Evolutionary conservation across 2,888 invertebrate species (phyloP).

Genomic region (Trichopria drosophilae): DNA sequence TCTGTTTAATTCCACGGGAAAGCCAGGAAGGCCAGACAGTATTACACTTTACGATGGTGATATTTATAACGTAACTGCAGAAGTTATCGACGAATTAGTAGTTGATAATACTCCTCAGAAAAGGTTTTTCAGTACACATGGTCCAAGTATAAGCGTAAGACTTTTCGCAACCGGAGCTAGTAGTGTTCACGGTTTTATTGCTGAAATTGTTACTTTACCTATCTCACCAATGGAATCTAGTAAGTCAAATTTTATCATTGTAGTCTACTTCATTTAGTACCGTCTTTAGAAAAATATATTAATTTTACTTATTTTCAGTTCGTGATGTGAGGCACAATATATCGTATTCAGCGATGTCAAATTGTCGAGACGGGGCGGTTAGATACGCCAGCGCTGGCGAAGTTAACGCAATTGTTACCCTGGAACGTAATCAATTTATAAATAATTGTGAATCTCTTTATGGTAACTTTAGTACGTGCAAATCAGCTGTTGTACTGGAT

Average conservation of each 20-base stretch:
- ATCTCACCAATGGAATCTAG: slow-evolving; percentile 88
- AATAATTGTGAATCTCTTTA: slow-evolving; percentile 87
- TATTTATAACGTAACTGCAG: slow-evolving; percentile 82
- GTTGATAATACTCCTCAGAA: slow-evolving; percentile 73
- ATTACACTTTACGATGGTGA: slow-evolving; percentile 90
- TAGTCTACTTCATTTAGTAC: slow-evolving; percentile 3
- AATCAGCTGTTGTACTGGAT: slow-evolving; percentile 81
- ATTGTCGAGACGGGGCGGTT: slow-evolving; percentile 86
- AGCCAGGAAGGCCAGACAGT: slow-evolving; percentile 80
- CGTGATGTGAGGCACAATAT: slow-evolving; percentile 90
- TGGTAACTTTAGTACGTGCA: slow-evolving; percentile 91
- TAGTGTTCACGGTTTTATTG: slow-evolving; percentile 92
- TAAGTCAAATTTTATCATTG: slow-evolving; percentile 66
- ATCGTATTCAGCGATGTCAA: slow-evolving; percentile 76
- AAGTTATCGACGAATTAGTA: slow-evolving; percentile 72
- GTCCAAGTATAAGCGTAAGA: slow-evolving; percentile 83
- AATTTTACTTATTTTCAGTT: slow-evolving; percentile 63
- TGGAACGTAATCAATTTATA: slow-evolving; percentile 83
- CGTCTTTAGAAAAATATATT: slow-evolving; percentile 1
- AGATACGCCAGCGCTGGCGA: slow-evolving; percentile 90
- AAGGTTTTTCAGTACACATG: slow-evolving; percentile 73
- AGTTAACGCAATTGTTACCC: slow-evolving; percentile 85
- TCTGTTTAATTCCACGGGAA: slow-evolving; percentile 83
- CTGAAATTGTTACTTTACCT: slow-evolving; percentile 93
- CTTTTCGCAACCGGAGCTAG: slow-evolving; percentile 95